Evolutionary conservation across 2,888 invertebrate genomes (phyloP).

Genomic region (Stenodema calcarata): DNA sequence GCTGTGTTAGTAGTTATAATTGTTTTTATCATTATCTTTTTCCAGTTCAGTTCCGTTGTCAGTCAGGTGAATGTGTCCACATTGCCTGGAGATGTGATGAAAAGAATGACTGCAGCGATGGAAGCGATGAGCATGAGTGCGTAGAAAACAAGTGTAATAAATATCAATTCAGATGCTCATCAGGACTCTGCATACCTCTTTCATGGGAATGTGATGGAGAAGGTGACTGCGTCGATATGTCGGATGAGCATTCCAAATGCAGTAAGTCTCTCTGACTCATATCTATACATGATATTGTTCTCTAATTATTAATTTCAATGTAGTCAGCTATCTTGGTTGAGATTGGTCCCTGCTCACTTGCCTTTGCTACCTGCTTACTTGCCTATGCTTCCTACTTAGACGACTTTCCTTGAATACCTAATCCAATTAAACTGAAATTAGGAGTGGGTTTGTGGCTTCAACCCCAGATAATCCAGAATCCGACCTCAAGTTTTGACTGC

Average conservation of each 20-base stretch:
- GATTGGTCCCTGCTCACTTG: too few species aligned
- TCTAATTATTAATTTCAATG: too few species aligned
- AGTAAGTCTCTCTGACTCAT: constrained; percentile 41
- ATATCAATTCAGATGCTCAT: constrained; percentile 60
- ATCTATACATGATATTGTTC: too few species aligned
- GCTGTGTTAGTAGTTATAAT: not conserved
- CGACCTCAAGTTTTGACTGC: too few species aligned
- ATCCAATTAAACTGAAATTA: too few species aligned
- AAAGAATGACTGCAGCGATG: constrained; percentile 76
- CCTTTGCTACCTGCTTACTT: too few species aligned
- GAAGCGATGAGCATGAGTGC: constrained; percentile 73
- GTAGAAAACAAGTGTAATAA: constrained; percentile 57
- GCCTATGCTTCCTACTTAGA: too few species aligned
- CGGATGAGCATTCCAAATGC: constrained; percentile 62
- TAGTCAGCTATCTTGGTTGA: too few species aligned
- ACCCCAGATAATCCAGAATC: too few species aligned
- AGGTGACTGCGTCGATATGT: constrained; percentile 60
- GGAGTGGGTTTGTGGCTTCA: too few species aligned
- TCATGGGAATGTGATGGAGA: constrained; percentile 63
- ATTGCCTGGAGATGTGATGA: constrained; percentile 64
- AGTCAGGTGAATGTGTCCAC: constrained; percentile 73
- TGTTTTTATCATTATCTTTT: not conserved
- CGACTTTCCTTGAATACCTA: too few species aligned
- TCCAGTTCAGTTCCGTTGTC: constrained; percentile 68
- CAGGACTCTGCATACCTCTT: constrained; percentile 61